Evolutionary conservation across 2,888 invertebrate species (phyloP), one percentile per base, ranked within the genome.

Genomic region (Sussaba pulchella): DNA sequence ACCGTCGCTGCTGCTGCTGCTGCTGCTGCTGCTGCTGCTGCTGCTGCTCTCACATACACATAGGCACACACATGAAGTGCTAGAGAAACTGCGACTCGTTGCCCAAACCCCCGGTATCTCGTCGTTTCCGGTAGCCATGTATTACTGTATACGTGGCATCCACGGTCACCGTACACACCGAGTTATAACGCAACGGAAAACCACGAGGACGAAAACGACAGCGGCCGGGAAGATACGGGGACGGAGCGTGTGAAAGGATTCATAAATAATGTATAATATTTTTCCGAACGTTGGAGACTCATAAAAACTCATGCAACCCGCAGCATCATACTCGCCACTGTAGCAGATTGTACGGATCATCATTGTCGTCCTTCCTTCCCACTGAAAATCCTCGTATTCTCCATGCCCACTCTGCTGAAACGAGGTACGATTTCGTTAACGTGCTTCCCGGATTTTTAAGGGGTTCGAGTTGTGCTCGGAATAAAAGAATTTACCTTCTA

Each of bases 181-280:
- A n/a, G 26, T 24, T 14, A 54, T 24, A 57, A 64, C 39, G 14
- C 43, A 50, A 43, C 57, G 41, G n/a, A 26, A 63, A 57, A 36
- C 17, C 14, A 36, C 59, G 45, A 61, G 45, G 4, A 64, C 69
- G 50, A 31, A 19, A 41, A 43, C 9, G 10, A 31, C 39, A 50
- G 24, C 52, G 67, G 24, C 39, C 24, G 26, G 41, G 41, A 6
- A 14, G 52, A 31, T 17, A 41, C 52, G 41, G 24, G 52, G 31
- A 36, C 41, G 26, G 78, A 80, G 66, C 81, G 82, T 78, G 76
- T 83, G 82, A 85, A 84, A 80, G 70, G 85, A 78, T 85, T 89
- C 84, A 89, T 88, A 88, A 90, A 90, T 88, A 89, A 89, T 90
- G 86, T 86, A 90, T 84, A 89, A 89, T 90, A 91, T 90, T 91